Conservation (phyloP, 2,797 vertebrate species). For the Bradypus variegatus region DNA sequence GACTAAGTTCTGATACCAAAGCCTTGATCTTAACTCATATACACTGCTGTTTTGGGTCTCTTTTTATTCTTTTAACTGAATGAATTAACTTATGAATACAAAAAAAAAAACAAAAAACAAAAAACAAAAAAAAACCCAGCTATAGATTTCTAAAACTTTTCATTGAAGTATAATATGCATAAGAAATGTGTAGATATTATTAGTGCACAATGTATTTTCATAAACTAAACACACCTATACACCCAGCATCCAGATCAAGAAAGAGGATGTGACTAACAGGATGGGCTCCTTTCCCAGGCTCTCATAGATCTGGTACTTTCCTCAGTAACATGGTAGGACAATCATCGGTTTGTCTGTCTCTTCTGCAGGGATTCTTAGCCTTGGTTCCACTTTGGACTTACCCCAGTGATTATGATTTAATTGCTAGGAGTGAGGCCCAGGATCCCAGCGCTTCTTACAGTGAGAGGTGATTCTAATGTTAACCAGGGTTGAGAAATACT, state of each 20-base stretch:
- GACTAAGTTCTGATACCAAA: not conserved
- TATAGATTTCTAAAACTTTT: not conserved
- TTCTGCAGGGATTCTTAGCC: not conserved
- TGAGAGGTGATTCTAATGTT: not conserved
- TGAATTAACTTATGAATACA: not conserved
- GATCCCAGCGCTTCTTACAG: not conserved
- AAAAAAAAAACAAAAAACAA: too few species aligned
- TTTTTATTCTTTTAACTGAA: not conserved
- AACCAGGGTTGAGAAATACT: constrained; percentile 2
- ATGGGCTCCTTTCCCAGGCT: not conserved
- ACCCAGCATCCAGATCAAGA: not conserved
- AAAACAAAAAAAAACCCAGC: not conserved
- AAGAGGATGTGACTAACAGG: not conserved
- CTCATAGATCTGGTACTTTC: not conserved
- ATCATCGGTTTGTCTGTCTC: not conserved
- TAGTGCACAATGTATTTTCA: not conserved
- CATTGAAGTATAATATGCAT: not conserved
- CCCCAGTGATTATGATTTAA: not conserved
- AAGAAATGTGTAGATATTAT: not conserved
- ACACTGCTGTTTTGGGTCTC: not conserved
- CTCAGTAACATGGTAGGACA: not conserved
- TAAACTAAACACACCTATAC: not conserved
- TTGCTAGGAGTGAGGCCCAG: not conserved
- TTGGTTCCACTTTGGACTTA: not conserved
- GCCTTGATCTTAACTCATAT: not conserved